Conservation (phyloP, 2,113 vertebrate species). For the Mustela lutreola region DNA sequence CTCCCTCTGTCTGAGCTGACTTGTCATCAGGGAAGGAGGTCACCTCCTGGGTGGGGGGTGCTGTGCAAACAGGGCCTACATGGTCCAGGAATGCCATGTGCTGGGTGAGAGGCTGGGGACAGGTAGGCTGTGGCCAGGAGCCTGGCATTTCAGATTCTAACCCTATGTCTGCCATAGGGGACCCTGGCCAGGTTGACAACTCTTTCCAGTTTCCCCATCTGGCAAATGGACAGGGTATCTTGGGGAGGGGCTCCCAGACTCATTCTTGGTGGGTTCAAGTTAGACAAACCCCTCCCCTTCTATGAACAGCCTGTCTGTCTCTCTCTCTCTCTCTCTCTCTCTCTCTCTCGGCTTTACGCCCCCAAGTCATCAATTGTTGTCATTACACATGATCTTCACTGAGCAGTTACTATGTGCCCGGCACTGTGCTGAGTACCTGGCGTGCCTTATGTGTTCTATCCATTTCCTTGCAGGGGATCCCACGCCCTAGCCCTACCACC, state of each 20-base stretch:
- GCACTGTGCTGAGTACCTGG: too few species aligned
- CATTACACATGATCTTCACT: fast-evolving
- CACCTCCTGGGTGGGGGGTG: neutral
- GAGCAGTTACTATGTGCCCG: neutral
- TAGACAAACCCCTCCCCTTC: neutral
- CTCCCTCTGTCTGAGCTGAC: neutral
- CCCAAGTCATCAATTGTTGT: neutral
- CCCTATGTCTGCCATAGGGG: neutral
- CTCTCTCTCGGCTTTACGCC: neutral
- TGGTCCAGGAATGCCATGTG: neutral
- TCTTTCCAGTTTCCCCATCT: neutral
- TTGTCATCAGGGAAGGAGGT: too few species aligned
- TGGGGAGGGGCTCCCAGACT: fast-evolving
- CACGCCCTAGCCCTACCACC: fast-evolving
- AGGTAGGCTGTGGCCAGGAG: neutral
- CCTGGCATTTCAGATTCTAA: fast-evolving
- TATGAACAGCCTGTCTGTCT: neutral
- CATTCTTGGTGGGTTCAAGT: fast-evolving
- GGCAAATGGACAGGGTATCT: neutral
- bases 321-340: neutral
- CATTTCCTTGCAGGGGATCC: neutral
- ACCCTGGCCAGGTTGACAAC: neutral
- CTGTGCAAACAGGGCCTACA: neutral
- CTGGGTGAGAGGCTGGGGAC: neutral
- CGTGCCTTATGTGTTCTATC: fast-evolving